These are phyloP conservation scores for Callyntrura guangdongensis DNA, from an alignment of 2,888 invertebrate genomes.

Conservation along the genomic window DNA sequence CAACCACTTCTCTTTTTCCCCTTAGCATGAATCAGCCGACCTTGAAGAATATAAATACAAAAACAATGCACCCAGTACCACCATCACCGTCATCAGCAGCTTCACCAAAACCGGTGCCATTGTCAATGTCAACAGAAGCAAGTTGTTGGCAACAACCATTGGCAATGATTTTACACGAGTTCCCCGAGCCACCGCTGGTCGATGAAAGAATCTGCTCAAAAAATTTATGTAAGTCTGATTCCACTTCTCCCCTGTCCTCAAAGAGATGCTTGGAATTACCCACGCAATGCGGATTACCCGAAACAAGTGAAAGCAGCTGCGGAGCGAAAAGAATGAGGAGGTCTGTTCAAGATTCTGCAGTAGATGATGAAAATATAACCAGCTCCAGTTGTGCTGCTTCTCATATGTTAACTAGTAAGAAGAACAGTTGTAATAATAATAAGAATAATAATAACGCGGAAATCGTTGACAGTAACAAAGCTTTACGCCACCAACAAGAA, in stretches of 20 bases:
- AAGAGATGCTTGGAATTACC: slow-evolving; percentile 50
- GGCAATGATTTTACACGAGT: slow-evolving; percentile 36
- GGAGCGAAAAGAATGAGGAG: slow-evolving; percentile 16
- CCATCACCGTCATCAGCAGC: neutral
- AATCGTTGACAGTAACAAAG: neutral
- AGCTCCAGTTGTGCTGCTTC: too few species aligned
- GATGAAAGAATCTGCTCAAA: slow-evolving; percentile 63
- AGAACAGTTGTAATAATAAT: too few species aligned
- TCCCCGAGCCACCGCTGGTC: slow-evolving; percentile 16
- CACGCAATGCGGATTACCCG: slow-evolving; percentile 46
- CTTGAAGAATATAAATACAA: slow-evolving; percentile 58
- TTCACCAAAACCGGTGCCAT: slow-evolving; percentile 6
- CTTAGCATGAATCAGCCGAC: slow-evolving; percentile 46
- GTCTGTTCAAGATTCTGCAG: slow-evolving; percentile 29
- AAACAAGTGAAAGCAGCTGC: slow-evolving; percentile 54
- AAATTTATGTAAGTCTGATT: slow-evolving; percentile 66
- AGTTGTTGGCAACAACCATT: slow-evolving; percentile 57
- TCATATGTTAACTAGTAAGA: slow-evolving; percentile 2
- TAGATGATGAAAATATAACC: too few species aligned
- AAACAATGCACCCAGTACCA: slow-evolving; percentile 23
- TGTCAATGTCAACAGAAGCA: slow-evolving; percentile 63
- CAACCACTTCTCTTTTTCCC: slow-evolving; percentile 20
- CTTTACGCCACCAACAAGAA: neutral
- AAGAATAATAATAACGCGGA: too few species aligned
- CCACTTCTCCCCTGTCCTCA: slow-evolving; percentile 5